Base-by-base conservation (phyloP, 2,888 invertebrate genomes). In the Synanthedon vespiformis region DNA sequence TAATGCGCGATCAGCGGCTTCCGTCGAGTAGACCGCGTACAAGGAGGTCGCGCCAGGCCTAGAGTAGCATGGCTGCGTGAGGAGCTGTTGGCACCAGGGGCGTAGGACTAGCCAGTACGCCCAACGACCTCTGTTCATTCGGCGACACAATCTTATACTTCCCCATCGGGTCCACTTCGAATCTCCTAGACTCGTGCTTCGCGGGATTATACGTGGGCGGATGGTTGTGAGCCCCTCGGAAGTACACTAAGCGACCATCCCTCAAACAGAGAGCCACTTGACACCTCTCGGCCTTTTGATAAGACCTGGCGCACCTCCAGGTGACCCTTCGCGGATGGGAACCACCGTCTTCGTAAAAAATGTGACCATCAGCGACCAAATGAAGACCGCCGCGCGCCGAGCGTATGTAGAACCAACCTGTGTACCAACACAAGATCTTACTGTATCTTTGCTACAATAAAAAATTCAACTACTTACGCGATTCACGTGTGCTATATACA, bases 21-120 rank as follows among this genome's bases (percentile, higher is more conserved):
- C 72, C 68, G 54, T 81, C 77, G 14, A 85, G 77, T 58, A 86
- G 70, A 57, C 84, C 85, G 68, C 85, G 83, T 58, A 86, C 80
- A 47, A 86, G 83, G 82, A 86, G 86, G 85, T 86, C 86, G 84
- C 86, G 86, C 86, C 86, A 86, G 81, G 85, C 86, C 86, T 86
- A 86, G 65, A 86, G 77, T 56, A 86, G 69, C 56, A 84, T 60
- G 40, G 82, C 84, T 47, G 84, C 80, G 57, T 80, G 83, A 10
- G 85, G 82, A 41, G 78, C 72, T 55, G 76, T 69, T 5, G 81
- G 75, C 63, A 71, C 72, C 13, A 74, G 64, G 3, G 72, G 68
- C 54, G 68, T 64, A n/a, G 73, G 70, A 48, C 72, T 61, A 18
- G 65, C 66, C 54, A 60, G 57, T 54, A 56, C 61, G 40, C 53